Evolutionary conservation across 2,888 invertebrate genomes (phyloP).

Genomic region (Cantharis rustica): DNA sequence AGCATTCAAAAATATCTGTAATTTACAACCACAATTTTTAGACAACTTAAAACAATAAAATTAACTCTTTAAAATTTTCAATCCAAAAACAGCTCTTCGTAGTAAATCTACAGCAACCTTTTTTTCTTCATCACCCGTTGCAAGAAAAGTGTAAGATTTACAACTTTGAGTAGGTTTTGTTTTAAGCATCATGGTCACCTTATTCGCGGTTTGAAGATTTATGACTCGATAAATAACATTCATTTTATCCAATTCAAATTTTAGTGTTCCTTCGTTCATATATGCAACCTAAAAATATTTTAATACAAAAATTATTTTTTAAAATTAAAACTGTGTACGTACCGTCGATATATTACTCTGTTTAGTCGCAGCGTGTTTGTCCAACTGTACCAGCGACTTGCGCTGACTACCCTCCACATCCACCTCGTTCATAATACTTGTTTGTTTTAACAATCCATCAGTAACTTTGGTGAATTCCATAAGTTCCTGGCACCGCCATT

Average conservation of each 20-base stretch:
- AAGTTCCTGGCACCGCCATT: background rate
- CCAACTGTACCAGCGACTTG: background rate
- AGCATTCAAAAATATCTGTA: too few relatives aligned
- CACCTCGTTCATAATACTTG: background rate
- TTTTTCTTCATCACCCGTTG: background rate
- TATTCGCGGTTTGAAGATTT: background rate
- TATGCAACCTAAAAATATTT: background rate
- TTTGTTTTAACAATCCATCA: background rate
- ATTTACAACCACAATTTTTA: too few relatives aligned
- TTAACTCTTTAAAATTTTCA: background rate
- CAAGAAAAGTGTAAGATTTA: conserved; percentile 3
- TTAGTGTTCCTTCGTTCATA: background rate
- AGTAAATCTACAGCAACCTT: background rate
- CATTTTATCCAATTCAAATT: background rate
- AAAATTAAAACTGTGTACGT: background rate
- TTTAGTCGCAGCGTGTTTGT: background rate
- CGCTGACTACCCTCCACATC: background rate
- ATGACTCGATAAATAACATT: background rate
- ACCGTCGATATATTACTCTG: background rate
- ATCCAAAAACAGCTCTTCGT: background rate
- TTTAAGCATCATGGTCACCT: background rate
- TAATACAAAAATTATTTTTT: background rate
- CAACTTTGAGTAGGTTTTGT: background rate
- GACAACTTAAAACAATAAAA: background rate
- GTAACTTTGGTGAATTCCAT: background rate